Conservation (phyloP, 1,140 invertebrate genomes). For the Drosophila serrata region DNA sequence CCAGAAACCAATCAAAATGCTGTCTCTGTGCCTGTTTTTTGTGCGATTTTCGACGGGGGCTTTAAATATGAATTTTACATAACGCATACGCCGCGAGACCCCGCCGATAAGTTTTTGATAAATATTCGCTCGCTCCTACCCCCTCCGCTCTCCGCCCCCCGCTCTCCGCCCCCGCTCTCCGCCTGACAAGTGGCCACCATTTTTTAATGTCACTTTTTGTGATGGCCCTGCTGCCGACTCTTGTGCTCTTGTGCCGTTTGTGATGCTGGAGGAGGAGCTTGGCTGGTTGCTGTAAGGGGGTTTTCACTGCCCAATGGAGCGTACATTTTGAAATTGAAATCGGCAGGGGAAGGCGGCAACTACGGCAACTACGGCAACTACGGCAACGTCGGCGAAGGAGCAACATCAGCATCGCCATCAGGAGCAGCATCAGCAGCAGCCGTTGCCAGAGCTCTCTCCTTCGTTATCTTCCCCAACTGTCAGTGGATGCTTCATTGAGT, state of each 20-base stretch:
- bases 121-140: conserved; percentile 28
- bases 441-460: conserved; percentile 40
- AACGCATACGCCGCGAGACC: conserved; percentile 65
- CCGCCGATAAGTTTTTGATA: conserved; percentile 68
- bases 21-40: conserved; percentile 21
- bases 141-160: no score
- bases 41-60: conserved; percentile 9
- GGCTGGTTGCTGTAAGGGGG: conserved; percentile 1
- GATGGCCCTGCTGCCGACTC: conserved; percentile 17
- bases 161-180: background rate
- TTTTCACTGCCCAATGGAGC: conserved; percentile 76
- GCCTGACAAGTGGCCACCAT: conserved; percentile 76
- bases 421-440: conserved; percentile 27
- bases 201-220: conserved; percentile 82
- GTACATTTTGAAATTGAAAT: conserved; percentile 82
- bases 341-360: conserved; percentile 53
- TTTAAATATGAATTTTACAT: conserved; percentile 48
- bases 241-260: background rate
- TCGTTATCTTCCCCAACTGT: conserved; percentile 70
- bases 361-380: background rate
- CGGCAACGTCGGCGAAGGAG: conserved; percentile 10
- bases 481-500: conserved; percentile 75
- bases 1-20: conserved; percentile 42
- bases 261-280: background rate
- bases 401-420: conserved; percentile 6